Evolutionary conservation across 2,113 vertebrate genomes (phyloP), one percentile per base, ranked within the genome.

Genomic region (Poeciliopsis retropinna): DNA sequence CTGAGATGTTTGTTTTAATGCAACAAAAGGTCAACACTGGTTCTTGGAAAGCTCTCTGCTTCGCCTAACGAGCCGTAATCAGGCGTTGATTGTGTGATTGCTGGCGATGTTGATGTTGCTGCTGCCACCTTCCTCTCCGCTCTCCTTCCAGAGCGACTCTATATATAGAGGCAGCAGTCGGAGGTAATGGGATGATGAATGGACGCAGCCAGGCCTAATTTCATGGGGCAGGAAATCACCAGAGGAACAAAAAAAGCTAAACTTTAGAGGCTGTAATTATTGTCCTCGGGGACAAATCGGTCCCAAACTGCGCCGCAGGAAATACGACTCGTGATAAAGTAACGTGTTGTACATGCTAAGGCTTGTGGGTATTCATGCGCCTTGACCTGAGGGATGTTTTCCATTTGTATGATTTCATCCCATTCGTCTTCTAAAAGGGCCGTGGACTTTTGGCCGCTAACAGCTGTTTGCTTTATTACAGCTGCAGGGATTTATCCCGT

Each of bases 131-230:
- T 66, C 73, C 51, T 3, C 70, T 78, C 66, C 69, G 75, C 75
- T 75, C 80, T 83, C 60, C 81, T 74, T 79, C 27, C 83, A 83
- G 84, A 82, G 80, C 80, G 81, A 64, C 76, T 89, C 91, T 92
- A 93, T 91, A 89, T 89, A 91, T 87, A 92, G 89, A 80, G 83
- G 82, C 76, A 73, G 51, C 19, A 9, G 83, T 70, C 85, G 80
- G 87, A 86, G 85, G 85, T 88, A 90, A 91, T 87, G 88, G 86
- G 87, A 90, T 93, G 92, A 94, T 91, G 87, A 93, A 94, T 93
- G 90, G 86, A 89, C 85, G 72, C 63, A 67, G 72, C 60, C 10
- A 85, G 90, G 86, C 83, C 89, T 92, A 85, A 92, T 93, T 94
- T 91, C 88, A 89, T 73, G 74, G 83, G 88, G 87, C 91, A 93